Conservation (phyloP, 2,797 vertebrate genomes). For the Alca torda region DNA sequence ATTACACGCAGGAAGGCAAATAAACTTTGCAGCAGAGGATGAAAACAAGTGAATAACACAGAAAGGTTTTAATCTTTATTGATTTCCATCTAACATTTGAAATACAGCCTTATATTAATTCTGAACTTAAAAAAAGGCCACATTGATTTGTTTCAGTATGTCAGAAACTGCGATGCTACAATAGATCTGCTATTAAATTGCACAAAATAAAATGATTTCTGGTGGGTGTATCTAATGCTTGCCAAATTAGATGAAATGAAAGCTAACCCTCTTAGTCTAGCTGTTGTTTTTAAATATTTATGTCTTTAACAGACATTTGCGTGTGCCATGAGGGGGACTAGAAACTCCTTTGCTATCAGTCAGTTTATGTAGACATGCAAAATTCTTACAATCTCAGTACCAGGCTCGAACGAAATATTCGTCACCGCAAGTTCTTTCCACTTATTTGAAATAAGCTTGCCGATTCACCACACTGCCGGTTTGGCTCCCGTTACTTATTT, state of each 20-base stretch:
- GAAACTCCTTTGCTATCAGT: conserved; percentile 79
- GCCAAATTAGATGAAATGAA: conserved; percentile 78
- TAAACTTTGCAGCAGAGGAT: conserved; percentile 61
- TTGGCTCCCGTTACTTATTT: conserved; percentile 13
- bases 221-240: conserved; percentile 74
- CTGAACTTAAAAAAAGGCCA: conserved; percentile 54
- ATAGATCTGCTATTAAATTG: conserved; percentile 76
- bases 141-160: conserved; percentile 58
- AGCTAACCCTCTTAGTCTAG: conserved; percentile 78
- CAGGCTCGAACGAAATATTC: neutral
- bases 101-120: conserved; percentile 54
- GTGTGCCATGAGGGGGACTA: conserved; percentile 72
- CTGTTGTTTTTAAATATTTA: conserved; percentile 84
- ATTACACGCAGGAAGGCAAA: neutral
- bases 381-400: conserved; percentile 63
- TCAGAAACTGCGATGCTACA: conserved; percentile 69
- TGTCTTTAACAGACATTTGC: conserved; percentile 79
- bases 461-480: neutral
- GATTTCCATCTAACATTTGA: conserved; percentile 55
- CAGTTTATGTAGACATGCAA: conserved; percentile 67
- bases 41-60: conserved; percentile 52
- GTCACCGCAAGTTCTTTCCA: neutral
- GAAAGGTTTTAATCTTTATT: conserved; percentile 8
- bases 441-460: neutral
- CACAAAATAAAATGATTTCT: conserved; percentile 77